Base-by-base conservation (phyloP, 2,888 invertebrate species). In the Chymomyza caudatula region DNA sequence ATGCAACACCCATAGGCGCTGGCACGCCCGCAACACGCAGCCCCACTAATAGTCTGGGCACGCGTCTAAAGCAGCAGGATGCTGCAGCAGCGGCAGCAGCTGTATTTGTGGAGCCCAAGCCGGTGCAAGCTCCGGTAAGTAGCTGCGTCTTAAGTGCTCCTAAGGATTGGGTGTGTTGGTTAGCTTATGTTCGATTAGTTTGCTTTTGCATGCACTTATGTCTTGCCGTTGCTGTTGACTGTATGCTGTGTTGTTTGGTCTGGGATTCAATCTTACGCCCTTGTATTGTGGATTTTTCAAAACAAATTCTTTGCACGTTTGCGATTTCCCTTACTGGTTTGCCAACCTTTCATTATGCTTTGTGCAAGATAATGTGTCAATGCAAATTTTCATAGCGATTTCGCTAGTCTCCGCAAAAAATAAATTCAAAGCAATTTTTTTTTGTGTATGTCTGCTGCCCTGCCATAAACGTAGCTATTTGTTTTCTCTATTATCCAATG, bases 51-150 rank as follows among this genome's bases (percentile, higher is more conserved):
- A 89, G 90, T 60, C 74, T 89, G 13, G 78, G 86, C 44, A 77
- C 87, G 0, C 81, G 81, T 1, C 70, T 82, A 0, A 87, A 87
- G 71, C 86, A 85, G 51, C 87, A 85, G 68, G 74, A 89, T 71
- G 76, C 75, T 1, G 57, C 54, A 1, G 62, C 66, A 2, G 74
- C 65, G 5, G 51, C 55, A 11, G 37, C 85, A 22, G 87, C 87
- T 73, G 77, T 86, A 13, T 91, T 90, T 67, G 87, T 85, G 29
- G 90, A 91, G 68, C 91, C 91, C 17, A 90, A 90, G 74, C 81
- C 89, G 15, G 80, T 89, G 57, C 77, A 85, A 60, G 89, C 88
- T 74, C 76, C 82, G 77, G 89, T 90, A 86, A 87, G 88, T 85
- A 57, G 20, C 15, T 15, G 15, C 22, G 11, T 13, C 19, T 29